Percentiles rank a stretch among this genome's conserved stretches.
phyloP scores from a whole-genome alignment of 1,140 invertebrate species.

The Pectinophora gossypiella region DNA sequence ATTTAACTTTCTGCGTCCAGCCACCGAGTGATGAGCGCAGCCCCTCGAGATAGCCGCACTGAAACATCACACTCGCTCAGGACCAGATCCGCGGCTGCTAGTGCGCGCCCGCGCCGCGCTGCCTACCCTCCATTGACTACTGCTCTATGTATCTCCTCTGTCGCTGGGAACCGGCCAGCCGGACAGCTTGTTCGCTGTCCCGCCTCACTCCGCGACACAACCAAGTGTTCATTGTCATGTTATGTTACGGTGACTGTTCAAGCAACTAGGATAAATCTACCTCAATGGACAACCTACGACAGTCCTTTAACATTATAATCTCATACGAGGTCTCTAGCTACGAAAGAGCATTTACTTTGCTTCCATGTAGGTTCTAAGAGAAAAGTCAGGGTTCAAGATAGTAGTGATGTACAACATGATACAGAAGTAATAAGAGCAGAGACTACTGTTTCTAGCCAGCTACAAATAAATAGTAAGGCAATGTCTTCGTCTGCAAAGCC shows the following conservation, averaged over 20 bases:
- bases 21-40: constrained; percentile 92
- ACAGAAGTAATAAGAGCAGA: background rate
- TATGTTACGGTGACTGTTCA: constrained; percentile 26
- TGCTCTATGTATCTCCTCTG: no score
- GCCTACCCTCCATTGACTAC: background rate
- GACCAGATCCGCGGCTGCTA: constrained; percentile 39
- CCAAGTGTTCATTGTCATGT: constrained; percentile 30
- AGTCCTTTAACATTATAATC: background rate
- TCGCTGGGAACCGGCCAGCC: background rate
- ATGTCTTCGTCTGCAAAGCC: constrained; percentile 15
- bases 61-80: constrained; percentile 76
- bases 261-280: constrained; percentile 27
- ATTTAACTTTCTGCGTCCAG: constrained; percentile 95
- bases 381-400: background rate
- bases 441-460: constrained; percentile 14
- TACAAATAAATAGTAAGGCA: constrained; percentile 8
- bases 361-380: background rate
- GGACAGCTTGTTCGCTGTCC: no score
- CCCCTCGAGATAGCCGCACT: constrained; percentile 93
- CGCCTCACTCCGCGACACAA: no score
- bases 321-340: constrained; percentile 11
- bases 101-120: constrained; percentile 1
- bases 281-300: constrained; percentile 2
- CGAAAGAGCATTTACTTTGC: background rate
- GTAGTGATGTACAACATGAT: background rate